Conservation (phyloP, 1,140 invertebrate species). For the Cyphomyrmex costatus region DNA sequence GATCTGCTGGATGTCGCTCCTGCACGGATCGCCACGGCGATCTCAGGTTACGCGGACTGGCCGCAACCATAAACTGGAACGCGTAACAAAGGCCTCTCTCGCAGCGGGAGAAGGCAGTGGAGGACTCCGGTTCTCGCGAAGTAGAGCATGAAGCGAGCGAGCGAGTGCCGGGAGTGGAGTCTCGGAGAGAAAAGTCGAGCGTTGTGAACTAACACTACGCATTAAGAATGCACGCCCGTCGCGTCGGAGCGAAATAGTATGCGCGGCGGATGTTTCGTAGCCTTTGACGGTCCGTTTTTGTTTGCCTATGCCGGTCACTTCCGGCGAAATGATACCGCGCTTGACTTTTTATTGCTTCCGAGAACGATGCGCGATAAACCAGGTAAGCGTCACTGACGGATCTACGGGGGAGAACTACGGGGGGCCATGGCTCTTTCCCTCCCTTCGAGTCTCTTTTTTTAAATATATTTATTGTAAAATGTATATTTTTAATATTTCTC, state of each 20-base stretch:
- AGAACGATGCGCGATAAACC: conserved; percentile 17
- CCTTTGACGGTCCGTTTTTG: conserved; percentile 35
- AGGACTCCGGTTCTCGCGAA: conserved; percentile 83
- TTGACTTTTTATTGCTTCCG: conserved; percentile 43
- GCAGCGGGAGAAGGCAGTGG: conserved; percentile 56
- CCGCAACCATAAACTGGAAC: conserved; percentile 67
- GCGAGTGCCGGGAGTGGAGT: conserved; percentile 44
- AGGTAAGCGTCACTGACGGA: not conserved
- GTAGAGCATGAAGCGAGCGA: conserved; percentile 84
- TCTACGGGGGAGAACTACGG: too few relatives aligned
- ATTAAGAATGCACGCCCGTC: conserved; percentile 26
- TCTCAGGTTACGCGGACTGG: conserved; percentile 65
- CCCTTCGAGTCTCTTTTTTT: too few relatives aligned
- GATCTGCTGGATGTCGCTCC: conserved; percentile 34
- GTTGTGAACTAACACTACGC: conserved; percentile 18
- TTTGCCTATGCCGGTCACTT: conserved; percentile 53
- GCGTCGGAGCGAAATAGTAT: conserved; percentile 28
- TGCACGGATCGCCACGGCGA: conserved; percentile 26
- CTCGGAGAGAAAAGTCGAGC: conserved; percentile 50
- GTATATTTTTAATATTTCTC: too few relatives aligned
- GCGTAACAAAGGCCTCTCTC: conserved; percentile 73
- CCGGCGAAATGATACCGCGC: conserved; percentile 51
- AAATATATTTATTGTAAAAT: too few relatives aligned
- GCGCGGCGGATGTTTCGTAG: conserved; percentile 11
- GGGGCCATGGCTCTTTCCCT: too few relatives aligned